Base-by-base conservation (phyloP, 2,797 vertebrate species). In the Danio tinwini region DNA sequence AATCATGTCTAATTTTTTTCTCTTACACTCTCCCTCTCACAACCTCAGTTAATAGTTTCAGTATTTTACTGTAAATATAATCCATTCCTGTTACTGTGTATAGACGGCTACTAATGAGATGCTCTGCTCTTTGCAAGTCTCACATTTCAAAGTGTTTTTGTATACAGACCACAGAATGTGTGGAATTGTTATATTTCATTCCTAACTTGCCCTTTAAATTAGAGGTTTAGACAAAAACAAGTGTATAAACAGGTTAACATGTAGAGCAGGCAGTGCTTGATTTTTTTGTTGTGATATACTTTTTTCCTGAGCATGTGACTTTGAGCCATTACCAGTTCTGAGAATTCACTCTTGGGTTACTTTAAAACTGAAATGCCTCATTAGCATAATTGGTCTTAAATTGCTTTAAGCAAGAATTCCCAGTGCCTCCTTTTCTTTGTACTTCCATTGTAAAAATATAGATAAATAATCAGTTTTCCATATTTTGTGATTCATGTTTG, bases 1-100 rank as follows among this genome's bases (percentile, higher is more conserved):
- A 53, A 42, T 53, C 17, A 44, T 42, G 59, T 17, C 61, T 64
- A 11, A 21, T 5, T 8, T 42, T 16, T 53, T 53, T 53, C 49
- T 65, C 17, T 12, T 55, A 42, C 7, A 0, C 39, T 64, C 47
- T 10, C 17, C 17, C 40, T 74, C 40, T 69, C 14, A 21, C n/a
- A 47, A 50, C 52, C 14, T 44, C 39, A 49, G 14, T 61, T 68
- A 73, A 59, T 69, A 59, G 68, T 58, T 69, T 6, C 44, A 39
- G 42, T 53, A 40, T 68, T 77, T 64, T 71, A n/a, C 8, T 53
- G 37, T 61, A 37, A 61, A 45, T 78, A 50, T 52, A 42, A 73
- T 65, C 71, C 17, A 78, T 59, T 58, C n/a, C 50, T 56, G 16
- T 42, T 53, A 81, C 39, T 75, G 21, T 55, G 71, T 44, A 74